A percentile compares a stretch with the other conserved stretches of the same genome.
Evolutionary conservation across 2,797 vertebrate genomes (phyloP).

Genomic region (Esox lucius): DNA sequence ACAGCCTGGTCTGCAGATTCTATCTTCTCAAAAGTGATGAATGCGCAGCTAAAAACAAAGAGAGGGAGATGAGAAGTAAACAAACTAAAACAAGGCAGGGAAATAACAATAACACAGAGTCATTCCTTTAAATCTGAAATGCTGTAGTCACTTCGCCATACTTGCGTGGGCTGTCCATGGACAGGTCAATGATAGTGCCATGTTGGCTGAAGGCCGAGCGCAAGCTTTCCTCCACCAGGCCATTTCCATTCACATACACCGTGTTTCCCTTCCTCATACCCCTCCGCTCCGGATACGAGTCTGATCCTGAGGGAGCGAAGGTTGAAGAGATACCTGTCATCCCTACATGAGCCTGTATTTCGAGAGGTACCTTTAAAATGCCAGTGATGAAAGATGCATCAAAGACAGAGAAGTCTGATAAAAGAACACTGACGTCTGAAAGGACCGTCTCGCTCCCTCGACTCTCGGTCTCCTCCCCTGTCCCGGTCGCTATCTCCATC

Average conservation of each 20-base stretch:
- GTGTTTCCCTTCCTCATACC: slow-evolving; percentile 90
- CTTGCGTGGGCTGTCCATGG: slow-evolving; percentile 90
- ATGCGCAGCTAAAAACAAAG: slow-evolving; percentile 81
- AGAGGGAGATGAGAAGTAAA: not conserved
- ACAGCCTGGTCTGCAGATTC: slow-evolving; percentile 93
- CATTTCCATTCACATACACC: slow-evolving; percentile 86
- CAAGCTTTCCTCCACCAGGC: slow-evolving; percentile 83
- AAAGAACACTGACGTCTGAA: slow-evolving; percentile 71
- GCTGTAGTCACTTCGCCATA: slow-evolving; percentile 48
- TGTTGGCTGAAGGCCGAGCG: slow-evolving; percentile 83
- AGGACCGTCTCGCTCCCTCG: slow-evolving; percentile 63
- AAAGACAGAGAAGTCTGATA: not conserved
- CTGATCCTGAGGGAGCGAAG: slow-evolving; percentile 73
- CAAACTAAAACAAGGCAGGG: too few relatives aligned
- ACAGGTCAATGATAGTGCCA: slow-evolving; percentile 90
- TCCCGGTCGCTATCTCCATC: slow-evolving; percentile 38
- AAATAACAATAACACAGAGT: too few relatives aligned
- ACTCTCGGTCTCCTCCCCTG: slow-evolving; percentile 24
- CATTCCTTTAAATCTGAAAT: not conserved
- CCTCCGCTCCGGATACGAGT: slow-evolving; percentile 85
- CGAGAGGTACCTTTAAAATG: not conserved
- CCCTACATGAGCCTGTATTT: not conserved
- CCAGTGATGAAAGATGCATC: not conserved
- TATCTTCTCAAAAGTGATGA: slow-evolving; percentile 94
- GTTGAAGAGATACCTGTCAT: not conserved